Base-by-base conservation (phyloP, 2,888 invertebrate species). In the Cenopis cana region DNA sequence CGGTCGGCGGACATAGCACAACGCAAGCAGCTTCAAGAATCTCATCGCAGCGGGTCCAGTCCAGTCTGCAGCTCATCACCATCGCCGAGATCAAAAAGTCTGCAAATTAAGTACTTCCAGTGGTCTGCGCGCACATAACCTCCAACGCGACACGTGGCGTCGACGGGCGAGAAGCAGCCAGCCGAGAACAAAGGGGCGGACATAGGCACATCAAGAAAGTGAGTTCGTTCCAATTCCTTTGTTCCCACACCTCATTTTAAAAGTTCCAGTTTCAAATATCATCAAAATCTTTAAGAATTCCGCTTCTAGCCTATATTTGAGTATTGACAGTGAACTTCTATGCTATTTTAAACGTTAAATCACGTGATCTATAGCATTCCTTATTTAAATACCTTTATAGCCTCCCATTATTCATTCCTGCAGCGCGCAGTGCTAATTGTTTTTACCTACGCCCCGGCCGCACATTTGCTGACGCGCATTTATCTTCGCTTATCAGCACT, bases 221-320 rank as follows among this genome's bases (percentile, higher is more conserved):
- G 50, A 52, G 50, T 52, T 20, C 20, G 50, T 52, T 52, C 50
- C 50, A 52, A 52, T 33, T 33, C 33, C 33, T 33, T n/a, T 8
- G 5, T 8, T 33, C 33, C 9, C 8, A 1, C 33, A 8, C 9
- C 20, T 18, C 10, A 10, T 11, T 18, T 0, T 33, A 33, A 33
- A n/a, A 18, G 20, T 52, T 3, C 8, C 11, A 11, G 18, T 20
- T 41, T 41, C 4, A 14, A 41, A 41, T 0, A 2, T 12, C 38
- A 38, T 38, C 38, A 17, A 50, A 50, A 17, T 50, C 17, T 9
- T 50, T 4, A 50, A 38, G 2, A 38, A 38, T 17, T 18, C 50
- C 50, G 50, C 50, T 50, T 50, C 50, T 50, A 50, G 50, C 50
- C 50, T 50, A 50, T 50, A 50, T 50, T 50, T 50, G 50, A 17